Evolutionary conservation across 2,888 invertebrate species (phyloP).

Genomic region (Thera britannica): DNA sequence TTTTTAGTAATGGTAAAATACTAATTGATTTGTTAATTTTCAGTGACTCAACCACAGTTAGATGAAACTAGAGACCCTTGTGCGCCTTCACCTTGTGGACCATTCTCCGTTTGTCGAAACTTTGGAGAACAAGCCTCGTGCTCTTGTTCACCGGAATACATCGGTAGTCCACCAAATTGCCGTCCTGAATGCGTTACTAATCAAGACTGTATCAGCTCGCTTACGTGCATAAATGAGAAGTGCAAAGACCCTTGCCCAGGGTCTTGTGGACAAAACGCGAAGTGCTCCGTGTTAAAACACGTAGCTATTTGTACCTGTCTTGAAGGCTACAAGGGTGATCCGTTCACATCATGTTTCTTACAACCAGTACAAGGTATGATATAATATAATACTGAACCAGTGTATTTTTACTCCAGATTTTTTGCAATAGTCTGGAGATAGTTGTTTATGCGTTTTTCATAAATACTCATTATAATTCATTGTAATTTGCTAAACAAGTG

Average conservation of each 20-base stretch:
- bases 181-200: conserved; percentile 88
- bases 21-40: conserved; percentile 38
- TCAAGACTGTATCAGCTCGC: conserved; percentile 87
- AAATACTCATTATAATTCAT: no score
- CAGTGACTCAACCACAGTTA: conserved; percentile 64
- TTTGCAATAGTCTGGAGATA: no score
- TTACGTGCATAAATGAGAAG: conserved; percentile 87
- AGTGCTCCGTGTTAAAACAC: conserved; percentile 86
- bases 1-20: neutral
- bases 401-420: neutral
- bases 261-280: conserved; percentile 86
- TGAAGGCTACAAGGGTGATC: conserved; percentile 85
- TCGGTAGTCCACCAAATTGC: conserved; percentile 88
- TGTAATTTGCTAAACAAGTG: no score
- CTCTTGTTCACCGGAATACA: conserved; percentile 84
- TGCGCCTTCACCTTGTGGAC: conserved; percentile 87
- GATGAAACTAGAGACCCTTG: conserved; percentile 85
- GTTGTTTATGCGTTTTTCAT: no score
- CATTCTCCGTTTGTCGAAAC: conserved; percentile 85
- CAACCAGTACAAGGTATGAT: conserved; percentile 64
- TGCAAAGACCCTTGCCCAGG: conserved; percentile 89
- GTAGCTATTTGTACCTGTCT: conserved; percentile 86
- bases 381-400: neutral
- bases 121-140: conserved; percentile 85
- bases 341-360: conserved; percentile 78